Conservation (phyloP, 2,888 invertebrate genomes). For the Cryptocheilus praepositus region DNA sequence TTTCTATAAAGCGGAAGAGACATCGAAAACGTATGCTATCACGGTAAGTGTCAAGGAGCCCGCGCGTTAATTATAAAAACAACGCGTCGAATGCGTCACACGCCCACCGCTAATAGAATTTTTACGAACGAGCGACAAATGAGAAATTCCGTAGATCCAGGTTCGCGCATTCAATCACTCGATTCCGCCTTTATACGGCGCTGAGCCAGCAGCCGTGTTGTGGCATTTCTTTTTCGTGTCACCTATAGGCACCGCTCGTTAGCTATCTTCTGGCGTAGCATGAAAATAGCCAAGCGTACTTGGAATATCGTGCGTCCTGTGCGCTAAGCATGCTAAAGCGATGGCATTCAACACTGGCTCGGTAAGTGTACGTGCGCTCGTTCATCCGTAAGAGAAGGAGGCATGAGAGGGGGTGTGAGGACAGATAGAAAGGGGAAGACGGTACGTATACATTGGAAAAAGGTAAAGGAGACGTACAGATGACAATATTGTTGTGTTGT, state of each 20-base stretch:
- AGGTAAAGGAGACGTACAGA: slow-evolving; percentile 36
- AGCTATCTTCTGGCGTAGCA: slow-evolving; percentile 58
- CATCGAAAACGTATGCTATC: too few species aligned
- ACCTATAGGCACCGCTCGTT: slow-evolving; percentile 30
- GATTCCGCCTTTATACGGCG: slow-evolving; percentile 47
- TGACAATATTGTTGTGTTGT: slow-evolving; percentile 41
- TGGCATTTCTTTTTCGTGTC: slow-evolving; percentile 26
- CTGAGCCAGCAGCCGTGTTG: slow-evolving; percentile 5
- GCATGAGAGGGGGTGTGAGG: slow-evolving; percentile 33
- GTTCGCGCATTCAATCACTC: slow-evolving; percentile 13
- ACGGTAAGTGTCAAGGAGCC: too few species aligned
- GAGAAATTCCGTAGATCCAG: slow-evolving; percentile 41
- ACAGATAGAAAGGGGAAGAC: slow-evolving; percentile 22
- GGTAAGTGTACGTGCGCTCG: slow-evolving; percentile 4
- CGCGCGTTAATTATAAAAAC: too few species aligned
- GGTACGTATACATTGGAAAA: neutral
- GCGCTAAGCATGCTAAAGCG: slow-evolving; percentile 61
- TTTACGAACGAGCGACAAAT: slow-evolving; percentile 16
- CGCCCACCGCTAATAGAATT: neutral
- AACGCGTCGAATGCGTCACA: too few species aligned
- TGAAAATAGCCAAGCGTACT: slow-evolving; percentile 65
- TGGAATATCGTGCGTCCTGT: slow-evolving; percentile 63
- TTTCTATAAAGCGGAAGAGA: too few species aligned
- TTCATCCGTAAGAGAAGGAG: too few species aligned
- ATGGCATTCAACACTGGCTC: slow-evolving; percentile 30